phyloP scores from a whole-genome alignment of 2,888 invertebrate species.

The Helobdella robusta region DNA sequence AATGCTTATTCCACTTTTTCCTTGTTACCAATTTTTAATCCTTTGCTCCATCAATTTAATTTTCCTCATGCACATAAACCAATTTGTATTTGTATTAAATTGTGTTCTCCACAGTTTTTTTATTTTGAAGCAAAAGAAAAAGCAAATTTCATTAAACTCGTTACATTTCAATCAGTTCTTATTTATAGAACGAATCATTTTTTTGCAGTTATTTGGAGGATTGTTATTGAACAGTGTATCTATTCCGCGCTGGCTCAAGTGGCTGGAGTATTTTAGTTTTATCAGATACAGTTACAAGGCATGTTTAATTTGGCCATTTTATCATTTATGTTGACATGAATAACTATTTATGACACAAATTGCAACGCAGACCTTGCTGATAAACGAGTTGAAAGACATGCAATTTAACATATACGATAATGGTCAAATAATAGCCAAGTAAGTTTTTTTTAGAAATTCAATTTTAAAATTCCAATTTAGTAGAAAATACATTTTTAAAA shows the following conservation, averaged over 20 bases:
- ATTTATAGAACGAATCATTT: neutral
- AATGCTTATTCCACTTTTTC: too few relatives aligned
- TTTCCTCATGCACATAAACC: neutral
- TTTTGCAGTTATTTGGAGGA: slow-evolving; percentile 43
- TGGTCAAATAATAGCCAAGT: neutral
- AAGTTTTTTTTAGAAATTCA: neutral
- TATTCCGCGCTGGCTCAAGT: slow-evolving; percentile 43
- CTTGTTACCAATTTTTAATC: too few relatives aligned
- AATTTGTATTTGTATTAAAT: neutral
- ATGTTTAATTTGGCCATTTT: neutral
- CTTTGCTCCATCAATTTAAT: neutral
- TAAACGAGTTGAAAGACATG: slow-evolving; percentile 31
- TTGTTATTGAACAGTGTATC: slow-evolving; percentile 44
- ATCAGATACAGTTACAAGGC: slow-evolving; percentile 42
- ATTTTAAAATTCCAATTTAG: neutral
- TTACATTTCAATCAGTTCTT: neutral
- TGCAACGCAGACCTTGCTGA: slow-evolving; percentile 23
- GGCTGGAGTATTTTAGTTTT: slow-evolving; percentile 46
- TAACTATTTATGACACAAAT: neutral
- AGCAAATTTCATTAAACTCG: neutral
- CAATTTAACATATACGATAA: neutral
- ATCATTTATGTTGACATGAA: neutral
- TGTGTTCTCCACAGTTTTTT: neutral
- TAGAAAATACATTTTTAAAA: neutral
- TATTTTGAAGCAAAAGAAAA: neutral